phyloP scores from a whole-genome alignment of 1,140 invertebrate genomes.

The Meloidogyne floridensis region DNA sequence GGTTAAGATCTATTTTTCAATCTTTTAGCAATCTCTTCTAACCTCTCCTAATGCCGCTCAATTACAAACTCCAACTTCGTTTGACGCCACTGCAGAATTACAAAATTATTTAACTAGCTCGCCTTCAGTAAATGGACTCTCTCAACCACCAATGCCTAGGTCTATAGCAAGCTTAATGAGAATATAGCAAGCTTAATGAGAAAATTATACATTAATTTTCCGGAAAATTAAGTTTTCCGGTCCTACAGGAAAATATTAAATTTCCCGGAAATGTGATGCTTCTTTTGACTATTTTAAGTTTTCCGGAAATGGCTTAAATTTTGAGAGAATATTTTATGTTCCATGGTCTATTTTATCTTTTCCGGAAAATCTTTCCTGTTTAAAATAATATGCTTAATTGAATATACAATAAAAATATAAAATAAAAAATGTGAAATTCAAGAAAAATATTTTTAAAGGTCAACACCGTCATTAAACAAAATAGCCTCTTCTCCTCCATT shows the following conservation, averaged over 20 bases:
- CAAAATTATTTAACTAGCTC: not conserved
- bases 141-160: not conserved
- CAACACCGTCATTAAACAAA: not conserved
- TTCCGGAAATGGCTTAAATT: too few relatives aligned
- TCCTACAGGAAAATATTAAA: too few relatives aligned
- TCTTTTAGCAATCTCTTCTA: not conserved
- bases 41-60: not conserved
- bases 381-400: too few relatives aligned
- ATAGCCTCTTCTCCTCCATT: not conserved
- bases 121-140: not conserved
- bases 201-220: not conserved
- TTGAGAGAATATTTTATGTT: too few relatives aligned
- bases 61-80: not conserved
- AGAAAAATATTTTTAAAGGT: not conserved
- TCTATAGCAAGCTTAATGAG: not conserved
- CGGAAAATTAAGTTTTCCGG: too few relatives aligned
- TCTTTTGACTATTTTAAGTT: too few relatives aligned
- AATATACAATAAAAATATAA: too few relatives aligned
- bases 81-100: not conserved
- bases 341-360: too few relatives aligned
- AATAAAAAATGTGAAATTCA: too few relatives aligned
- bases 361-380: too few relatives aligned
- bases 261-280: too few relatives aligned
- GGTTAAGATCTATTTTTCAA: not conserved
- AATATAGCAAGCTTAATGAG: too few relatives aligned